These are phyloP conservation scores for Temnothorax nylanderi DNA, from an alignment of 1,140 invertebrate species.

Conservation along the genomic window DNA sequence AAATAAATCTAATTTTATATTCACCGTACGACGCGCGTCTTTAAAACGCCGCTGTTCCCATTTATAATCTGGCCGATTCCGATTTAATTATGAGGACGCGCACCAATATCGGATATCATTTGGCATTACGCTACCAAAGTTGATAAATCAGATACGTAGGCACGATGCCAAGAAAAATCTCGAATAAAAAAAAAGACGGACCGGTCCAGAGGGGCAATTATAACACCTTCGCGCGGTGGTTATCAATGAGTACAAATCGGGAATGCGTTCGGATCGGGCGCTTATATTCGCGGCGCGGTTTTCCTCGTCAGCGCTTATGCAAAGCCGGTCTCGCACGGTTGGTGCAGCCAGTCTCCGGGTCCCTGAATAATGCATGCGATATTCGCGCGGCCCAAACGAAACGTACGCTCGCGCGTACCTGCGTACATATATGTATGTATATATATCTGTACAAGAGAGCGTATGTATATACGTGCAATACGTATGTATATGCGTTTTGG, in stretches of 20 bases:
- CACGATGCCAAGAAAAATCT: background rate
- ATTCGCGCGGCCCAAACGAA: conserved; percentile 72
- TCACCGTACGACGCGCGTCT: background rate
- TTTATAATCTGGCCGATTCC: background rate
- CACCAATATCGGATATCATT: background rate
- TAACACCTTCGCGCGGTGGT: conserved; percentile 56
- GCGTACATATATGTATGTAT: background rate
- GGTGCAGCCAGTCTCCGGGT: conserved; percentile 67
- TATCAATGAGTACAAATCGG: conserved; percentile 67
- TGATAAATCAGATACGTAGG: background rate
- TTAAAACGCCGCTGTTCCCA: background rate
- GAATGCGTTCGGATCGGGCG: conserved; percentile 31
- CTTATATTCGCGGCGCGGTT: conserved; percentile 58
- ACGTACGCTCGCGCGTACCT: conserved; percentile 49
- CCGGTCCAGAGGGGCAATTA: conserved; percentile 36
- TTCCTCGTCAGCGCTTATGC: conserved; percentile 76
- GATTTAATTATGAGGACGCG: background rate
- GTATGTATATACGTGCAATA: background rate
- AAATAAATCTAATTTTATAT: background rate
- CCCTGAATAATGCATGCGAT: conserved; percentile 80
- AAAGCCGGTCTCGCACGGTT: conserved; percentile 66
- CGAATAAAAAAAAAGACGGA: background rate
- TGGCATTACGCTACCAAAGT: background rate
- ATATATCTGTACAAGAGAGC: conserved; percentile 15
- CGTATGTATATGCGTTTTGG: conserved; percentile 64